Evolutionary conservation across 2,888 invertebrate genomes (phyloP).

Genomic region (Cerastis leucographa): DNA sequence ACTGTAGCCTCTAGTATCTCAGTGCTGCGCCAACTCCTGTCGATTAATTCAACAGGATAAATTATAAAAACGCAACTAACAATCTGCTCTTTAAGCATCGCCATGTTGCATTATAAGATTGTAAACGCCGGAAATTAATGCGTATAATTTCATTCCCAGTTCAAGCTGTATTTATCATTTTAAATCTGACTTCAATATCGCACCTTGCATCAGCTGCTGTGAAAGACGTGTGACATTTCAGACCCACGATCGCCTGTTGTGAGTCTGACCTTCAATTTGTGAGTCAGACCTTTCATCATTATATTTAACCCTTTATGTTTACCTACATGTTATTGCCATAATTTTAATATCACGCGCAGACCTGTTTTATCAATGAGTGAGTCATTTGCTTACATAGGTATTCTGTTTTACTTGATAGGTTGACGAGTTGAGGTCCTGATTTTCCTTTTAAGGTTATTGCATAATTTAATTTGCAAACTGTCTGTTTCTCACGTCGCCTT

Average conservation of each 20-base stretch:
- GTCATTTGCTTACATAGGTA: conserved; percentile 42
- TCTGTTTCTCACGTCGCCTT: conserved; percentile 1
- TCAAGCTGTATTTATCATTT: conserved; percentile 20
- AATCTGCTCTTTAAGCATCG: not conserved
- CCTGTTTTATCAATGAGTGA: conserved; percentile 54
- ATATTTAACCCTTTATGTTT: conserved; percentile 67
- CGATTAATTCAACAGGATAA: not conserved
- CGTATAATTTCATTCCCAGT: conserved; percentile 22
- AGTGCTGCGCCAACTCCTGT: not conserved
- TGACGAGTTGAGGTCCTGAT: not conserved
- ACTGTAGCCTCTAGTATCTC: not conserved
- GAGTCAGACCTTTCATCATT: conserved; percentile 73
- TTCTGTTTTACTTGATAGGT: conserved; percentile 23
- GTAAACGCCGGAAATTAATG: conserved; percentile 30
- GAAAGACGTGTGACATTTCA: conserved; percentile 70
- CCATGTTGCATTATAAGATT: not conserved
- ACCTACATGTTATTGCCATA: conserved; percentile 52
- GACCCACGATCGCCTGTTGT: conserved; percentile 76
- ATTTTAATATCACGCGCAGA: conserved; percentile 45
- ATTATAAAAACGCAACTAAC: not conserved
- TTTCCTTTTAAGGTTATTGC: conserved; percentile 10
- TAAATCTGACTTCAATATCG: conserved; percentile 45
- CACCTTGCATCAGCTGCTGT: conserved; percentile 35
- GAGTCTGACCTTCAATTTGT: conserved; percentile 66
- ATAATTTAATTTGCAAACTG: conserved; percentile 10